Conservation (phyloP, 2,797 vertebrate species). For the Nannoperca australis region DNA sequence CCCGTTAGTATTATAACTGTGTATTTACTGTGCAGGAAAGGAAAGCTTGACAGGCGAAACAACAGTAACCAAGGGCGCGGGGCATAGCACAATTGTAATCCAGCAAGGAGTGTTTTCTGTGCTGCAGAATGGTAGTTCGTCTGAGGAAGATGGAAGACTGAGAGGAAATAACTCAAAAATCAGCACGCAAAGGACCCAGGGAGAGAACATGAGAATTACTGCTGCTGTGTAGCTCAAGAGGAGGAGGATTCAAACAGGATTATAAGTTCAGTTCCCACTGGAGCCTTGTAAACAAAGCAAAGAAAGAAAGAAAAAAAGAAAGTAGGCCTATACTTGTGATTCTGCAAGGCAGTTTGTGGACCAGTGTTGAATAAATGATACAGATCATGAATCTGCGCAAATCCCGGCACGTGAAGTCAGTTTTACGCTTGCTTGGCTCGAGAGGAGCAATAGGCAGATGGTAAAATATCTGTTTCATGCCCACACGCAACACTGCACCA, state of each 20-base stretch:
- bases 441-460: constrained; percentile 7
- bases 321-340: constrained; percentile 19
- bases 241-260: constrained; percentile 51
- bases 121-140: constrained; percentile 13
- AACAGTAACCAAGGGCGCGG: neutral
- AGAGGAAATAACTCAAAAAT: constrained; percentile 17
- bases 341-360: neutral
- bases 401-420: constrained; percentile 16
- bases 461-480: constrained; percentile 27
- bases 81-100: neutral
- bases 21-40: constrained; percentile 9
- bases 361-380: constrained; percentile 43
- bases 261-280: constrained; percentile 25
- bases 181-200: constrained; percentile 5
- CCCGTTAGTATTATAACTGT: neutral
- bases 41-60: constrained; percentile 43
- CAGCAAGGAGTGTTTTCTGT: neutral
- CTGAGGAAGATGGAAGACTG: constrained; percentile 14
- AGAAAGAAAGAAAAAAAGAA: constrained; percentile 1
- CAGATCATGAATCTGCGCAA: constrained; percentile 24
- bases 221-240: constrained; percentile 34
- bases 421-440: constrained; percentile 12
- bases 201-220: constrained; percentile 34
- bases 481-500: constrained; percentile 10
- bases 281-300: neutral